phyloP scores from a whole-genome alignment of 1,140 invertebrate genomes.

The Brachionus paranguensis region DNA sequence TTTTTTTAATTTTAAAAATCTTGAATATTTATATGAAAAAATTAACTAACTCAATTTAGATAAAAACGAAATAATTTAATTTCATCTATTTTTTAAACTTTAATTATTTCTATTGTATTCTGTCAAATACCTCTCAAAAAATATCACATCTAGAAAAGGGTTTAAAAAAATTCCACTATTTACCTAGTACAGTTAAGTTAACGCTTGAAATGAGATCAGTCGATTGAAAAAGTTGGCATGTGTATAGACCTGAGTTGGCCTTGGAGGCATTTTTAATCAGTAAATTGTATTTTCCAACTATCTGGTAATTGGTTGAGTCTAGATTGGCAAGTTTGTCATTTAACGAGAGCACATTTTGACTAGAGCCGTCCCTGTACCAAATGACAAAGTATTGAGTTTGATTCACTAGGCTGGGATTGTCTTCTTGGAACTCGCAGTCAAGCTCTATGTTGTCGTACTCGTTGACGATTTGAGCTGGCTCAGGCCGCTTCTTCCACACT shows the following conservation, averaged over 20 bases:
- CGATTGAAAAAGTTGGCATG: slow-evolving; percentile 38
- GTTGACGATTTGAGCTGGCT: neutral
- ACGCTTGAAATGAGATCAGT: slow-evolving; percentile 26
- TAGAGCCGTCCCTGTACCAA: slow-evolving; percentile 33
- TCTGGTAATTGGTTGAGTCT: slow-evolving; percentile 9
- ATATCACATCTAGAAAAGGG: too few relatives aligned
- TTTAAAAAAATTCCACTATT: neutral
- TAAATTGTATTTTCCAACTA: slow-evolving; percentile 24
- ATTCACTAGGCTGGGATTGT: neutral
- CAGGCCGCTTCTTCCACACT: neutral
- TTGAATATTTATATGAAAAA: too few relatives aligned
- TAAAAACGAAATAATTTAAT: too few relatives aligned
- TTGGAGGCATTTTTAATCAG: slow-evolving; percentile 24
- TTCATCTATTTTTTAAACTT: too few relatives aligned
- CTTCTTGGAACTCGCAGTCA: neutral
- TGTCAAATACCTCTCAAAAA: too few relatives aligned
- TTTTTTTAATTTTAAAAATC: too few relatives aligned
- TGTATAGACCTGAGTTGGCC: slow-evolving; percentile 28
- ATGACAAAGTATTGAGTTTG: slow-evolving; percentile 33
- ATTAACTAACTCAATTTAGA: too few relatives aligned
- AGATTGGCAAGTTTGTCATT: slow-evolving; percentile 31
- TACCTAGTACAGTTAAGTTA: slow-evolving; percentile 29
- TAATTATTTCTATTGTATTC: too few relatives aligned
- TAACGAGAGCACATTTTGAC: slow-evolving; percentile 28
- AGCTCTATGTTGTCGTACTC: neutral